Evolutionary conservation across 2,113 vertebrate genomes (phyloP), one percentile per base, ranked within the genome.

Genomic region (Sinocyclocheilus anshuiensis): DNA sequence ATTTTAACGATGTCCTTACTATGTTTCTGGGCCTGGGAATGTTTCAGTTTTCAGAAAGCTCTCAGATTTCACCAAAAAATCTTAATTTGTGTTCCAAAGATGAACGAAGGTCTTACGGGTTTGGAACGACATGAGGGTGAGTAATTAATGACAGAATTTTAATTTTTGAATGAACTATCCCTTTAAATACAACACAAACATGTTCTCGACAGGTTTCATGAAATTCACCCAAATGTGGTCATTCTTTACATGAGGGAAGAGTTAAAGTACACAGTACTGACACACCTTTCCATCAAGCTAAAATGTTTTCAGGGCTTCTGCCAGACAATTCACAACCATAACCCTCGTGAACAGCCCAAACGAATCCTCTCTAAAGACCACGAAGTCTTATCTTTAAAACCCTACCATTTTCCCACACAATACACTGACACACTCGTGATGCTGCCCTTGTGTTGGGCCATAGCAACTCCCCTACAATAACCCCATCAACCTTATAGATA

Each of bases 311-410:
- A 77, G 15, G 24, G 15, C 75, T 7, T 26, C 13, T 77, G 45
- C 20, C 20, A 86, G 72, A 86, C 88, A 87, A 89, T 86, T 84
- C 83, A 91, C 87, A 89, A 89, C 87, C 82, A 88, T 90, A 91
- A 92, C 92, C 92, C 89, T 84, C 78, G 88, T 89, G 93, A 93
- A 94, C 92, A 91, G 92, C 89, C 89, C 86, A 84, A 87, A 77
- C 87, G 50, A 80, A 85, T 88, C 72, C 88, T 75, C 50, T 81
- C 79, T 87, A 90, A 91, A 88, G 90, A 90, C 89, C 90, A 77
- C 42, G 29, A 15, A 1, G 3, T 26, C 86, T 86, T 89, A 92
- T 93, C 91, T 86, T 88, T 86, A 89, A n/a, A 77, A 88, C 89
- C 75, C 86, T 76, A 89, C 77, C 29, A 42, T 81, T 84, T 80